Evolutionary conservation across 1,140 invertebrate species (phyloP).

Genomic region (Planococcus citri): DNA sequence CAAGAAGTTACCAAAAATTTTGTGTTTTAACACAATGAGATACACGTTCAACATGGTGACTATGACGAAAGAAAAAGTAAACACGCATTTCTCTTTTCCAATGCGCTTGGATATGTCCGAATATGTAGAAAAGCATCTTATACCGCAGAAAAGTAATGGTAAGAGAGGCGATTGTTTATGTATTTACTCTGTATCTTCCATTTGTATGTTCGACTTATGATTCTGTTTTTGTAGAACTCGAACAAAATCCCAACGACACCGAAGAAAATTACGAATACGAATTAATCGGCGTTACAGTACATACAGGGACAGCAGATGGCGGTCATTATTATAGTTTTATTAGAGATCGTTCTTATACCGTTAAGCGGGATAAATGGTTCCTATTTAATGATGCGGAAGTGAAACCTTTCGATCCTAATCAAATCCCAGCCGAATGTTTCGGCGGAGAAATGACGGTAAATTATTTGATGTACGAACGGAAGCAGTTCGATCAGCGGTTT

Average conservation of each 20-base stretch:
- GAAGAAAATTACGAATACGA: conserved; percentile 66
- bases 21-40: conserved; percentile 96
- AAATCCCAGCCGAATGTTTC: conserved; percentile 89
- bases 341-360: conserved; percentile 54
- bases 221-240: conserved; percentile 36
- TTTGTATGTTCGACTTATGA: too few relatives aligned
- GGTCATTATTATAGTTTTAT: conserved; percentile 97
- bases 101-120: conserved; percentile 83
- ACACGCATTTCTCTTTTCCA: conserved; percentile 95
- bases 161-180: conserved; percentile 20
- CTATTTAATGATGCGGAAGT: conserved; percentile 94
- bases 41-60: conserved; percentile 97
- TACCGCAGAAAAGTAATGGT: conserved; percentile 71
- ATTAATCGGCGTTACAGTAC: conserved; percentile 88
- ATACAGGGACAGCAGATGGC: conserved; percentile 90
- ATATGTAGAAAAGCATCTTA: conserved; percentile 86
- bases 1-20: conserved; percentile 79
- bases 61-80: conserved; percentile 94
- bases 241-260: conserved; percentile 28
- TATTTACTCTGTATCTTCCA: too few relatives aligned
- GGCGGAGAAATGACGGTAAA: conserved; percentile 88
- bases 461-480: conserved; percentile 19
- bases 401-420: conserved; percentile 85
- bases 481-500: neutral
- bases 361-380: conserved; percentile 75